Evolutionary conservation across 2,888 invertebrate genomes (phyloP).

Genomic region (Lomographa bimaculata): DNA sequence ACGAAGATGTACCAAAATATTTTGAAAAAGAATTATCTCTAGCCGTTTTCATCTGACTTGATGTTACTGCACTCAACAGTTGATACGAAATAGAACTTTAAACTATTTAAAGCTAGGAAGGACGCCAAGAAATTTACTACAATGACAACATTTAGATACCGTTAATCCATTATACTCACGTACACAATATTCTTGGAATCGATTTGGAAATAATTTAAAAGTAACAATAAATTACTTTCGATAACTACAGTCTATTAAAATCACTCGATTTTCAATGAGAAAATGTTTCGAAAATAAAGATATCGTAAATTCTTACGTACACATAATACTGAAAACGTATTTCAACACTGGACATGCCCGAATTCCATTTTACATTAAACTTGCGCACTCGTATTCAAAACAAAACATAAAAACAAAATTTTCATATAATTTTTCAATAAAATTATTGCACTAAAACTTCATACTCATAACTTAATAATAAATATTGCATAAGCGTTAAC

Average conservation of each 20-base stretch:
- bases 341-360: conserved; percentile 59
- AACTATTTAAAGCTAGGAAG: conserved; percentile 79
- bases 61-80: conserved; percentile 25
- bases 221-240: conserved; percentile 78
- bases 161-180: conserved; percentile 47
- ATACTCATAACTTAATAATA: conserved; percentile 79
- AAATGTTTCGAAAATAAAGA: conserved; percentile 40
- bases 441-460: conserved; percentile 80
- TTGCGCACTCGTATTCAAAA: conserved; percentile 60
- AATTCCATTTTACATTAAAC: conserved; percentile 50
- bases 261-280: conserved; percentile 59
- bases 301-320: conserved; percentile 64
- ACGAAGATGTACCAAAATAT: conserved; percentile 21
- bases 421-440: conserved; percentile 79
- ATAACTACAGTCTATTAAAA: conserved; percentile 74
- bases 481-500: conserved; percentile 81
- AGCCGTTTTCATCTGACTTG: conserved; percentile 13
- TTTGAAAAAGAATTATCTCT: conserved; percentile 15
- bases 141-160: conserved; percentile 52
- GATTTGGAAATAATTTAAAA: conserved; percentile 77
- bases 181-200: conserved; percentile 63
- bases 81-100: conserved; percentile 46
- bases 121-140: conserved; percentile 63
- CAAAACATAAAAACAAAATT: conserved; percentile 78
- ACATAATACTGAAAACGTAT: conserved; percentile 80